Evolutionary conservation across 2,888 invertebrate genomes (phyloP).

Genomic region (Lymantria monacha): DNA sequence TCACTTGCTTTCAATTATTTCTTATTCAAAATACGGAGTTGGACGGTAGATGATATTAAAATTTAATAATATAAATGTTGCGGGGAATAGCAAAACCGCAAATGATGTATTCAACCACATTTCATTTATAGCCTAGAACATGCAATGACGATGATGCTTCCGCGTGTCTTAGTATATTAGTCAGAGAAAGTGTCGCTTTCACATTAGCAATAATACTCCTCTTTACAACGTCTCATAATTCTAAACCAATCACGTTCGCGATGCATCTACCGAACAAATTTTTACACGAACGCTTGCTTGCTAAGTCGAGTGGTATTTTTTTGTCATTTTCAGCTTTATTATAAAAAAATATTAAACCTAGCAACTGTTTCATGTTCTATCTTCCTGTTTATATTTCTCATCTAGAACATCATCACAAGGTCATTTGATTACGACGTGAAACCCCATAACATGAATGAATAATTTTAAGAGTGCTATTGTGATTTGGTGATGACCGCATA

Average conservation of each 20-base stretch:
- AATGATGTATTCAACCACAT: slow-evolving; percentile 54
- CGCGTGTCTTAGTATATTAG: slow-evolving; percentile 47
- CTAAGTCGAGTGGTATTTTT: slow-evolving; percentile 55
- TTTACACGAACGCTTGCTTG: slow-evolving; percentile 71
- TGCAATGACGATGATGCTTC: slow-evolving; percentile 50
- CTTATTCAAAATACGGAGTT: background rate
- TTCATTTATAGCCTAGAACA: slow-evolving; percentile 51
- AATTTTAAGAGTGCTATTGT: slow-evolving; percentile 11
- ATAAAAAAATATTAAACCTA: slow-evolving; percentile 44
- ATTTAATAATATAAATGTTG: slow-evolving; percentile 9
- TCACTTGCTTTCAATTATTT: background rate
- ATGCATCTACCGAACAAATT: slow-evolving; percentile 60
- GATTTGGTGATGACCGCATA: slow-evolving; percentile 13
- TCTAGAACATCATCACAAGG: slow-evolving; percentile 16
- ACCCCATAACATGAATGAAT: slow-evolving; percentile 5
- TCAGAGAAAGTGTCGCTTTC: slow-evolving; percentile 67
- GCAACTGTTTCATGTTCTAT: slow-evolving; percentile 37
- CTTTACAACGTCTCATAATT: background rate
- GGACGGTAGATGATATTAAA: background rate
- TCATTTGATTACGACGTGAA: background rate
- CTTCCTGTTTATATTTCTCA: slow-evolving; percentile 25
- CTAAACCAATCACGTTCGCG: slow-evolving; percentile 54
- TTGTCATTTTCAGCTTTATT: slow-evolving; percentile 57
- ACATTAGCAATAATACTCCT: slow-evolving; percentile 32
- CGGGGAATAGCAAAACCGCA: slow-evolving; percentile 55